Evolutionary conservation across 1,140 invertebrate genomes (phyloP).

Genomic region (Littorina saxatilis): DNA sequence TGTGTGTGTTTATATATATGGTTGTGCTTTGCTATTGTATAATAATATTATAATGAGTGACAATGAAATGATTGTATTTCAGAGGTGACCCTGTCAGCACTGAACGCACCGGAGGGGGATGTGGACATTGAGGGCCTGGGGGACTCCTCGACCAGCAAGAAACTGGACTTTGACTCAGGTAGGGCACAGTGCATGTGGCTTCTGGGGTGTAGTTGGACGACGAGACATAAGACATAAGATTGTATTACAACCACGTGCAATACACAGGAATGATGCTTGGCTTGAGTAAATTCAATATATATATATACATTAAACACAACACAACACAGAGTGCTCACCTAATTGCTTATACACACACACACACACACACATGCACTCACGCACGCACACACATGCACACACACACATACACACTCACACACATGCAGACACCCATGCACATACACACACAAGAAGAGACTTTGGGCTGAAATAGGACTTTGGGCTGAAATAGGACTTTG

Average conservation of each 20-base stretch:
- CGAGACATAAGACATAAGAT: too few relatives aligned
- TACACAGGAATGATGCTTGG: too few relatives aligned
- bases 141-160: constrained; percentile 65
- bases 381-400: constrained; percentile 22
- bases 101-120: constrained; percentile 72
- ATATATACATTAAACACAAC: too few relatives aligned
- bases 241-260: too few relatives aligned
- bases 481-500: too few relatives aligned
- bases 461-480: too few relatives aligned
- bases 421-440: too few relatives aligned
- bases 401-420: too few relatives aligned
- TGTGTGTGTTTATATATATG: too few relatives aligned
- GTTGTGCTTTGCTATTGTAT: not conserved
- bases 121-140: constrained; percentile 72
- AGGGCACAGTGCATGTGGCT: not conserved
- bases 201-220: not conserved
- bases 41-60: not conserved
- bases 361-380: not conserved
- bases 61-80: constrained; percentile 33
- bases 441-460: too few relatives aligned
- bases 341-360: not conserved
- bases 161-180: constrained; percentile 73
- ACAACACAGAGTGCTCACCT: not conserved
- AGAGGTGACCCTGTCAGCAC: constrained; percentile 71
- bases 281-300: too few relatives aligned